These are phyloP conservation scores for Elaphurus davidianus DNA, from an alignment of 2,113 vertebrate species.

Conservation along the genomic window DNA sequence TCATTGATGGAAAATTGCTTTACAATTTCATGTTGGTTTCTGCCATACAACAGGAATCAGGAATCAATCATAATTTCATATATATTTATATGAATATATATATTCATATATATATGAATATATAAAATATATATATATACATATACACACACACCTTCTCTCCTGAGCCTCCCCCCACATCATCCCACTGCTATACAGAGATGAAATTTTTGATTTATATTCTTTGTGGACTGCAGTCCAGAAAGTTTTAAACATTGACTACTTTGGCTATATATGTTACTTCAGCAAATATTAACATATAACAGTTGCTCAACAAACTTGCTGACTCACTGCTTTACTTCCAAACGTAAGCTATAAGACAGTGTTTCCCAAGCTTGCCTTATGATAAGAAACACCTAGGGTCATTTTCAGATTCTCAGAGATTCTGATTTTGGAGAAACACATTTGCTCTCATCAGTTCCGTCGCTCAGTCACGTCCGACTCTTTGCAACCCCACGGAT, in stretches of 20 bases:
- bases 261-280: background rate
- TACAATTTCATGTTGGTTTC: background rate
- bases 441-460: background rate
- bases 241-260: background rate
- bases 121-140: background rate
- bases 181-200: background rate
- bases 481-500: background rate
- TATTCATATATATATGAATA: background rate
- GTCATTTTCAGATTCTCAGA: background rate
- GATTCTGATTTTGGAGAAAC: background rate
- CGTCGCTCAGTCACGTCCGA: background rate
- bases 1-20: background rate
- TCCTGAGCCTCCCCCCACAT: background rate
- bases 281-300: background rate
- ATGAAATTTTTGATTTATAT: constrained; percentile 9
- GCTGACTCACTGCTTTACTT: background rate
- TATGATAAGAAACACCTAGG: background rate
- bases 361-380: background rate
- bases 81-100: too few relatives aligned
- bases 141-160: background rate
- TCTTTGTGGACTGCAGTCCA: background rate
- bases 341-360: background rate
- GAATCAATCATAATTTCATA: background rate
- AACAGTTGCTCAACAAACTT: background rate
- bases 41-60: background rate